Percentiles rank a stretch among this genome's conserved stretches.
Evolutionary conservation across 2,888 invertebrate genomes (phyloP).

Genomic region (Hydrotaea diabolus): DNA sequence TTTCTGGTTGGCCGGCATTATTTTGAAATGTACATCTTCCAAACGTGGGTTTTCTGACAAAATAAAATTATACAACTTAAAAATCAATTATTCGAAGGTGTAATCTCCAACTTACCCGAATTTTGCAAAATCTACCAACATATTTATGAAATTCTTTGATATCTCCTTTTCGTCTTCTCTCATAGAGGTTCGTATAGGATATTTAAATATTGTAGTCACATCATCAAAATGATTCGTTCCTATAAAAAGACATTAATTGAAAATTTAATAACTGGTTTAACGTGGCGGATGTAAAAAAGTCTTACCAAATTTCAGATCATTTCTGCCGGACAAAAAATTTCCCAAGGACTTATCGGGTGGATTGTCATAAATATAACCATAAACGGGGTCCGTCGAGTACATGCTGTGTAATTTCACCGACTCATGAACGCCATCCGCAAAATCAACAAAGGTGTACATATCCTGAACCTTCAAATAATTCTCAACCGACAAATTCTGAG

Average conservation of each 20-base stretch:
- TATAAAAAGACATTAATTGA: neutral
- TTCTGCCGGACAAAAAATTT: slow-evolving; percentile 81
- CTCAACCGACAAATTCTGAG: slow-evolving; percentile 78
- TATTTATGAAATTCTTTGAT: slow-evolving; percentile 61
- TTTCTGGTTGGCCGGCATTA: neutral
- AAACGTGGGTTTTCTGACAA: neutral
- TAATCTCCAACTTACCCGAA: slow-evolving; percentile 62
- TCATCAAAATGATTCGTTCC: slow-evolving; percentile 67
- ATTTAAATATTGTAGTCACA: slow-evolving; percentile 54
- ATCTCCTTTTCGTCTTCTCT: slow-evolving; percentile 56
- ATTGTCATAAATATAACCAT: slow-evolving; percentile 85
- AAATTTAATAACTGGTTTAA: neutral
- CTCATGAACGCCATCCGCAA: slow-evolving; percentile 83
- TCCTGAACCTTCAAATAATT: slow-evolving; percentile 80
- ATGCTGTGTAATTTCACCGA: slow-evolving; percentile 84
- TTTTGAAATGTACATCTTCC: slow-evolving; percentile 2
- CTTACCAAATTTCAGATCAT: slow-evolving; percentile 82
- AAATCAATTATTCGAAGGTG: no score
- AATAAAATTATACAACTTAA: no score
- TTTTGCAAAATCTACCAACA: slow-evolving; percentile 61
- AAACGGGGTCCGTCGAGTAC: slow-evolving; percentile 83
- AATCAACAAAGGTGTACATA: slow-evolving; percentile 86
- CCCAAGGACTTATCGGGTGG: slow-evolving; percentile 84
- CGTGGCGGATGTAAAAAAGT: slow-evolving; percentile 67
- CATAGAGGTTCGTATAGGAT: slow-evolving; percentile 34